Conservation (phyloP, 2,113 vertebrate genomes). For the Anseranas semipalmata region DNA sequence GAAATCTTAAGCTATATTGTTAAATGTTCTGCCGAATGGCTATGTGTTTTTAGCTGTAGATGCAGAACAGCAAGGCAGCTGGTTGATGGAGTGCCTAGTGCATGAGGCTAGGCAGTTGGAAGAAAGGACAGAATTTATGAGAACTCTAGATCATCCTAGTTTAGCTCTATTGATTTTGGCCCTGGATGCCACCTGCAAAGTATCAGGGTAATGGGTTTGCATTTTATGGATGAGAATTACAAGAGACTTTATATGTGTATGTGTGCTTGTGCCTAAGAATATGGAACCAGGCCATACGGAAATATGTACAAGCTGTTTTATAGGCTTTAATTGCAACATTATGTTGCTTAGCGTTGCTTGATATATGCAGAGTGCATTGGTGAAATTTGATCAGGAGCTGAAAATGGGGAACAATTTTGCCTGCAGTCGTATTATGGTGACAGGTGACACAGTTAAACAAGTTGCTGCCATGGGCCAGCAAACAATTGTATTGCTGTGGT, state of each 20-base stretch:
- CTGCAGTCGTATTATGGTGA: not conserved
- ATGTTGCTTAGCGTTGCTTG: not conserved
- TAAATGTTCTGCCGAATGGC: not conserved
- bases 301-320: not conserved
- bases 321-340: not conserved
- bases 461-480: not conserved
- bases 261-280: not conserved
- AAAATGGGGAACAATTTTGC: not conserved
- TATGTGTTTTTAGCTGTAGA: not conserved
- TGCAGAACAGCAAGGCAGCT: not conserved
- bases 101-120: not conserved
- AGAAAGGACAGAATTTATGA: constrained; percentile 33
- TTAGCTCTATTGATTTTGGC: constrained; percentile 44
- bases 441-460: not conserved
- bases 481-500: not conserved
- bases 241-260: not conserved
- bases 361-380: not conserved
- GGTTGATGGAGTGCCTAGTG: not conserved
- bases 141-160: not conserved
- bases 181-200: not conserved
- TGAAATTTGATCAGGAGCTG: not conserved
- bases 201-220: not conserved
- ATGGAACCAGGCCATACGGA: not conserved
- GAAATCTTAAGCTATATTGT: not conserved
- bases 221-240: not conserved